Evolutionary conservation across 2,113 vertebrate genomes (phyloP).

Genomic region (Austrofundulus limnaeus): DNA sequence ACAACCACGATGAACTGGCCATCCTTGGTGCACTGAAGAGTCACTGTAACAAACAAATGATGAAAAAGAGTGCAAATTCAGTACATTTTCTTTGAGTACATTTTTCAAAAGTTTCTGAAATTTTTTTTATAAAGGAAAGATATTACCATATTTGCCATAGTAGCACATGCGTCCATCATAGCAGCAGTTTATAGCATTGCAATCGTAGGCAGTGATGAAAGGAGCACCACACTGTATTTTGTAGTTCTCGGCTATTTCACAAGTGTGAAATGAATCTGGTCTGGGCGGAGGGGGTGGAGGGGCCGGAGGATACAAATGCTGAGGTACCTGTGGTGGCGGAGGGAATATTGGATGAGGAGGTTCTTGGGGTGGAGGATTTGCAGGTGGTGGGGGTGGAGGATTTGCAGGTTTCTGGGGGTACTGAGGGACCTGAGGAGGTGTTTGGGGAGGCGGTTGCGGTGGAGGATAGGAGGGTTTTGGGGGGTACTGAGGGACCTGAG

Average conservation of each 20-base stretch:
- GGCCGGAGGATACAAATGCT: neutral
- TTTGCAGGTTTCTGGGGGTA: neutral
- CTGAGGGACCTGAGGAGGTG: neutral
- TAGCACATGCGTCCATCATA: constrained; percentile 55
- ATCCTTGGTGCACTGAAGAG: constrained; percentile 72
- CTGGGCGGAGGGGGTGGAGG: neutral
- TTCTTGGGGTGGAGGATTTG: neutral
- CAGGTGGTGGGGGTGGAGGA: neutral
- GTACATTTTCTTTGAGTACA: neutral
- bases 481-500: neutral
- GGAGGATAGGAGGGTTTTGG: neutral
- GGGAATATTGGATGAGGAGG: neutral
- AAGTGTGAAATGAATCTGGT: constrained; percentile 24
- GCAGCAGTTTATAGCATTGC: constrained; percentile 55
- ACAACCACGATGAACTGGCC: constrained; percentile 68
- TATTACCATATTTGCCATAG: constrained; percentile 63
- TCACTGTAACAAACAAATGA: constrained; percentile 55
- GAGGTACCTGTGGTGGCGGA: neutral
- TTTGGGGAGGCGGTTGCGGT: neutral
- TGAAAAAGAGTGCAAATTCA: neutral
- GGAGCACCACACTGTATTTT: constrained; percentile 50
- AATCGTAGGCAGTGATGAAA: neutral
- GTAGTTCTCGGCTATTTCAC: constrained; percentile 17
- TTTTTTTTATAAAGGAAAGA: neutral
- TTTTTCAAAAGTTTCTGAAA: neutral